phyloP scores from a whole-genome alignment of 2,888 invertebrate species.

The Catotricha subobsoleta region DNA sequence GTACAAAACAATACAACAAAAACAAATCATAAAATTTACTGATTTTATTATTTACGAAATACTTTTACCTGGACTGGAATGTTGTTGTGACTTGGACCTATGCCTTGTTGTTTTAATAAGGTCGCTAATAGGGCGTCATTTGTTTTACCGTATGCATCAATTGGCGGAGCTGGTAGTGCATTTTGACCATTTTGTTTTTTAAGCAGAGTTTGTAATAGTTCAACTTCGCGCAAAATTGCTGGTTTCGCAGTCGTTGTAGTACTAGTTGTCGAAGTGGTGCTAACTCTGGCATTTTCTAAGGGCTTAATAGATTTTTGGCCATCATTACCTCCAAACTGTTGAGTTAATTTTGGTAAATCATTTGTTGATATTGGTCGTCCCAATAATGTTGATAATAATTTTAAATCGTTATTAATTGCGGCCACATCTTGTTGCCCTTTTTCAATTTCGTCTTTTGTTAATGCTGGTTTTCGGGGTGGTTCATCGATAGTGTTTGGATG shows the following conservation, averaged over 20 bases:
- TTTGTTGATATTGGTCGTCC: conserved; percentile 16
- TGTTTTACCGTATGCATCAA: conserved; percentile 34
- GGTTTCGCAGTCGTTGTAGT: conserved; percentile 18
- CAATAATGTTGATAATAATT: conserved; percentile 17
- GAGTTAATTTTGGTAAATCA: conserved; percentile 14
- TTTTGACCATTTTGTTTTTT: conserved; percentile 4
- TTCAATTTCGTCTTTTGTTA: conserved; percentile 13
- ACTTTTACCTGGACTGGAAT: too few species aligned
- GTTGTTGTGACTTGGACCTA: conserved; percentile 40
- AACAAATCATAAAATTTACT: too few species aligned
- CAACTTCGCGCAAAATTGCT: conserved; percentile 14
- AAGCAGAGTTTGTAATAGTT: conserved; percentile 14
- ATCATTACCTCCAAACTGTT: conserved; percentile 13
- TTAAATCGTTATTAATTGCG: conserved; percentile 16
- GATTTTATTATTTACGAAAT: too few species aligned
- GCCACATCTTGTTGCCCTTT: conserved; percentile 15
- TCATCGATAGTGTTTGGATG: not conserved
- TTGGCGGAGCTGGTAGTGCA: conserved; percentile 5
- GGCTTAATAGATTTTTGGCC: conserved; percentile 3
- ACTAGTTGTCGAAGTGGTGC: conserved; percentile 18
- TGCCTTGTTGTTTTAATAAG: conserved; percentile 50
- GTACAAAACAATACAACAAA: too few species aligned
- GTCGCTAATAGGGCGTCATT: conserved; percentile 53
- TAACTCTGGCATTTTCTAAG: conserved; percentile 16
- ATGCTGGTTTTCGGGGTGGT: conserved; percentile 14